Conservation (phyloP, 2,113 vertebrate genomes). For the Struthidea cinerea region DNA sequence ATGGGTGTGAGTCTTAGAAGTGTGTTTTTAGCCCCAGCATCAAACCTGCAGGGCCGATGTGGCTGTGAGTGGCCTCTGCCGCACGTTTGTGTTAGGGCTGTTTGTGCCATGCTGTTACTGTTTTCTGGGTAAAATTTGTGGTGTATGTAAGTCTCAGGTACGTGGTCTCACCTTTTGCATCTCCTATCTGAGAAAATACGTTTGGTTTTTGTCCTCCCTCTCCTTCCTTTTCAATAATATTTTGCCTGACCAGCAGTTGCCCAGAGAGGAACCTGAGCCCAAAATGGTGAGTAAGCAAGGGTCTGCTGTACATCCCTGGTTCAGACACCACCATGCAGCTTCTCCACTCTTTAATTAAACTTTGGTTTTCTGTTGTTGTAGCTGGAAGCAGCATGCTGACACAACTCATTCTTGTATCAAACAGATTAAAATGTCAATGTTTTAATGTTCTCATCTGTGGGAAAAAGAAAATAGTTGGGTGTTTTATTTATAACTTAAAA, state of each 20-base stretch:
- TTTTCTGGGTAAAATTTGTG: background rate
- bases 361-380: constrained; percentile 71
- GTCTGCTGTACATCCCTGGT: background rate
- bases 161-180: background rate
- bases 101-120: background rate
- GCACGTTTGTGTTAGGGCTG: too few relatives aligned
- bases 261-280: constrained; percentile 6
- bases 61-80: background rate
- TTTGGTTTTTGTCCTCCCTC: background rate
- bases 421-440: constrained; percentile 78
- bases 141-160: background rate
- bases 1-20: background rate
- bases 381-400: constrained; percentile 76
- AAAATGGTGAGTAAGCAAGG: background rate
- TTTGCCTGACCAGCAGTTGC: background rate
- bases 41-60: background rate
- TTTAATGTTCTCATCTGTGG: constrained; percentile 75
- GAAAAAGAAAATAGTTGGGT: constrained; percentile 74
- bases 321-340: constrained; percentile 39
- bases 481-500: constrained; percentile 75
- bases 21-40: background rate
- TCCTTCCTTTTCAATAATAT: background rate
- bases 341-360: constrained; percentile 75
- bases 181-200: background rate
- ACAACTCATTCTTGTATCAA: constrained; percentile 75